These are phyloP conservation scores for Numenius arquata DNA, from an alignment of 2,113 vertebrate species.

Conservation along the genomic window DNA sequence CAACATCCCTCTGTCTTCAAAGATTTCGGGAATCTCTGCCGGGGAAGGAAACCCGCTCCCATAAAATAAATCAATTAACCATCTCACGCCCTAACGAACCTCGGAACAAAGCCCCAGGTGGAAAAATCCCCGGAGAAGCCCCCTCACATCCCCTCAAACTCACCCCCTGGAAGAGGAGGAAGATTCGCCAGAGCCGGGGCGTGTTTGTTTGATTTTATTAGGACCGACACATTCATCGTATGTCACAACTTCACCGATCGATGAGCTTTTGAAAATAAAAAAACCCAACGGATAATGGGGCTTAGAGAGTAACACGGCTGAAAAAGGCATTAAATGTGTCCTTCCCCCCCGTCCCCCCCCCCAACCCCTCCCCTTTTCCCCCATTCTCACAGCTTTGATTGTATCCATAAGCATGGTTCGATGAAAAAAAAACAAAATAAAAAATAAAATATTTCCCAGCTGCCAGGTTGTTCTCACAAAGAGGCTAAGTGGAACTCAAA, in stretches of 20 bases:
- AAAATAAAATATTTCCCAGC: neutral
- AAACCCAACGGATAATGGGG: neutral
- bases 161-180: neutral
- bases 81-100: neutral
- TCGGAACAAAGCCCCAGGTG: no score
- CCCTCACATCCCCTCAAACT: no score
- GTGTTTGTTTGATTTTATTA: conserved; percentile 62
- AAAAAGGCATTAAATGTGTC: conserved; percentile 37
- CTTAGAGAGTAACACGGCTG: neutral
- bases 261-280: conserved; percentile 29
- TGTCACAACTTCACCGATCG: conserved; percentile 64
- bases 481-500: conserved; percentile 25
- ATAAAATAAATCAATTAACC: fast-evolving
- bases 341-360: neutral
- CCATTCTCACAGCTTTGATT: no score
- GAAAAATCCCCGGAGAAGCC: neutral
- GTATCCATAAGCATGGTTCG: no score
- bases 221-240: conserved; percentile 65
- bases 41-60: neutral
- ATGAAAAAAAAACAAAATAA: neutral
- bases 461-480: conserved; percentile 33
- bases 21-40: neutral
- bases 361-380: no score
- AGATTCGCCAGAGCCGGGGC: neutral
- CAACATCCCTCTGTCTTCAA: no score